Base-by-base conservation (phyloP, 2,888 invertebrate genomes). In the Drosophila parthenogenetica region DNA sequence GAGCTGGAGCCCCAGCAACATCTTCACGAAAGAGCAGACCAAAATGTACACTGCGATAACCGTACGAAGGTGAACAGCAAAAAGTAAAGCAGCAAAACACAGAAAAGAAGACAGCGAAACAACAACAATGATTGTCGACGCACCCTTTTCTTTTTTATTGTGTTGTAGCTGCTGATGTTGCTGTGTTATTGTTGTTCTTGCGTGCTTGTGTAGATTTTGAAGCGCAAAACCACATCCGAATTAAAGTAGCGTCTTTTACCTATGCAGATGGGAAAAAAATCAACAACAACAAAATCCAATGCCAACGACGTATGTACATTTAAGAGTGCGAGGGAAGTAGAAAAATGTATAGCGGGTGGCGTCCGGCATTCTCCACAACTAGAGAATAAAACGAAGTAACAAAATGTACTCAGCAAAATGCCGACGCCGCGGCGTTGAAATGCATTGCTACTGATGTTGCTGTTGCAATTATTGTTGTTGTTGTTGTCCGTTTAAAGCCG, bases 141-240 rank as follows among this genome's bases (percentile, higher is more conserved):
- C 84, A 87, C 84, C 84, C 84, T 85, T 87, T 84, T 87, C 73
- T 81, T 81, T 69, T 74, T 68, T 35, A 35, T 35, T 35, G 35
- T 35, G 35, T 35, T 35, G 11, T 35, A 13, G 35, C 13, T 35
- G 35, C 69, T 81, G 46, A 64, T 65, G 57, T 61, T 59, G 42
- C 25, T 61, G 45, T 17, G 48, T 58, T 53, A 22, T 61, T 60
- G 42, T 39, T 54, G 13, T 22, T 58, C 7, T 51, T 73, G 42
- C 61, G 14, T 65, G 49, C 40, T 62, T 63, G 17, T 67, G 59
- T 63, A 58, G 64, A 76, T 68, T 64, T 69, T 76, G 66, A 77
- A 81, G 84, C 85, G 82, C 82, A 85, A 84, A 87, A 80, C 87
- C 85, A 87, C 87, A 84, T 87, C 84, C 85, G 81, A 75, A 77